Evolutionary conservation across 1,140 invertebrate species (phyloP).

Genomic region (Oryctes rhinoceros): DNA sequence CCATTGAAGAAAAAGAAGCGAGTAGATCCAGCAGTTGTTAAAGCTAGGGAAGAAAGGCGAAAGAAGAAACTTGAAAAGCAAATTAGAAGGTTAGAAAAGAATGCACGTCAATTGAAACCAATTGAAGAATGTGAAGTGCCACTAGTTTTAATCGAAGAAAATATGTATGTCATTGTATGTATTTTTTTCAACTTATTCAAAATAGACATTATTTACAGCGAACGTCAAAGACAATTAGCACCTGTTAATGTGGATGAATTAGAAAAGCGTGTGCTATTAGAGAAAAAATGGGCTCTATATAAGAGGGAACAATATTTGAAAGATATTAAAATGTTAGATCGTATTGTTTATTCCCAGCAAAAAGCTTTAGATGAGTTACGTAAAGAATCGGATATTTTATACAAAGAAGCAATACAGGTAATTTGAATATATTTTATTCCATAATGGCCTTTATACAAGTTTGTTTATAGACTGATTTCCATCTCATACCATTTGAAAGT

Average conservation of each 20-base stretch:
- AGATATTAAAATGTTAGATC: slow-evolving; percentile 74
- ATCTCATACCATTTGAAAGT: slow-evolving; percentile 71
- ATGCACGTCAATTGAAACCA: slow-evolving; percentile 80
- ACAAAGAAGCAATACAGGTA: slow-evolving; percentile 82
- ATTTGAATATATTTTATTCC: slow-evolving; percentile 7
- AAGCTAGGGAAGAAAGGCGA: slow-evolving; percentile 79
- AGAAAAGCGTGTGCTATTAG: slow-evolving; percentile 66
- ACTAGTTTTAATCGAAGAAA: slow-evolving; percentile 70
- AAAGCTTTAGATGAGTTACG: slow-evolving; percentile 80
- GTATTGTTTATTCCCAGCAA: slow-evolving; percentile 73
- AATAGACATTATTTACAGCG: slow-evolving; percentile 59
- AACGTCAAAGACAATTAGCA: slow-evolving; percentile 63
- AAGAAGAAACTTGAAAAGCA: slow-evolving; percentile 84
- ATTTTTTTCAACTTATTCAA: slow-evolving; percentile 36
- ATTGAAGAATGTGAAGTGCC: slow-evolving; percentile 82
- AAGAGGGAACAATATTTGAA: slow-evolving; percentile 69
- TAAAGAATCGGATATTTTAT: slow-evolving; percentile 81
- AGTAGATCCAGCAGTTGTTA: slow-evolving; percentile 81
- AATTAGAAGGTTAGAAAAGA: slow-evolving; percentile 81
- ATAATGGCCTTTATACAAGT: not conserved
- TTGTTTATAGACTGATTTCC: slow-evolving; percentile 72
- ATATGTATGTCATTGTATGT: slow-evolving; percentile 64
- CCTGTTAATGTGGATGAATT: slow-evolving; percentile 62
- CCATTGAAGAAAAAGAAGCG: slow-evolving; percentile 90
- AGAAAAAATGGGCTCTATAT: slow-evolving; percentile 79